Percentiles rank a stretch among this genome's conserved stretches.
phyloP scores from a whole-genome alignment of 2,888 invertebrate species.

The Thecophora atra region DNA sequence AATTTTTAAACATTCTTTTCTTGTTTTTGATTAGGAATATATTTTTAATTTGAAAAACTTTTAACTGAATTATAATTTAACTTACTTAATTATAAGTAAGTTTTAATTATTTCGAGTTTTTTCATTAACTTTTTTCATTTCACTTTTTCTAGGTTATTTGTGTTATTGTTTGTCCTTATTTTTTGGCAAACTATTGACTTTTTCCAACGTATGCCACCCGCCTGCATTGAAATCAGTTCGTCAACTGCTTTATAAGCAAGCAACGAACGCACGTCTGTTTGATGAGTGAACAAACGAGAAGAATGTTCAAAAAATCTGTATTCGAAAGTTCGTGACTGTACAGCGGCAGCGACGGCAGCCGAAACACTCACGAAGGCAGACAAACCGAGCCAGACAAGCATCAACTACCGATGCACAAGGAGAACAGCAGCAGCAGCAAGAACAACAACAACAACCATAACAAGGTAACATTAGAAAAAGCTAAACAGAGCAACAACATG shows the following conservation, averaged over 20 bases:
- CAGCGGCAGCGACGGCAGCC: not conserved
- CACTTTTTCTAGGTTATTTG: not conserved
- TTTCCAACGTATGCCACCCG: constrained; percentile 49
- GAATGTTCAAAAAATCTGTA: constrained; percentile 1
- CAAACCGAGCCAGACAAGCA: not conserved
- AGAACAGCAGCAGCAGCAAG: too few relatives aligned
- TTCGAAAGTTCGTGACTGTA: constrained; percentile 8
- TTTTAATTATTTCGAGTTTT: constrained; percentile 14
- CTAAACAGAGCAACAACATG: constrained; percentile 7
- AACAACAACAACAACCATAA: not conserved
- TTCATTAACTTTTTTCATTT: constrained; percentile 21
- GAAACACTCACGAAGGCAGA: not conserved
- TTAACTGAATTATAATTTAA: too few relatives aligned
- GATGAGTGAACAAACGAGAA: not conserved
- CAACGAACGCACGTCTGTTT: constrained; percentile 22
- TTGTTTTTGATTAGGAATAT: too few relatives aligned
- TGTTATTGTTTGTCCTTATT: too few relatives aligned
- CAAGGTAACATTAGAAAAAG: not conserved
- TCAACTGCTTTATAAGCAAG: constrained; percentile 54
- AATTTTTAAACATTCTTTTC: too few relatives aligned
- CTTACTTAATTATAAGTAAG: not conserved
- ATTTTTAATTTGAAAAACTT: too few relatives aligned
- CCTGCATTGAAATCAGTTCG: constrained; percentile 58
- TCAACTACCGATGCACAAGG: too few relatives aligned
- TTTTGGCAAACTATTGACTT: too few relatives aligned